phyloP scores from a whole-genome alignment of 2,113 vertebrate genomes.

The Dascyllus trimaculatus region DNA sequence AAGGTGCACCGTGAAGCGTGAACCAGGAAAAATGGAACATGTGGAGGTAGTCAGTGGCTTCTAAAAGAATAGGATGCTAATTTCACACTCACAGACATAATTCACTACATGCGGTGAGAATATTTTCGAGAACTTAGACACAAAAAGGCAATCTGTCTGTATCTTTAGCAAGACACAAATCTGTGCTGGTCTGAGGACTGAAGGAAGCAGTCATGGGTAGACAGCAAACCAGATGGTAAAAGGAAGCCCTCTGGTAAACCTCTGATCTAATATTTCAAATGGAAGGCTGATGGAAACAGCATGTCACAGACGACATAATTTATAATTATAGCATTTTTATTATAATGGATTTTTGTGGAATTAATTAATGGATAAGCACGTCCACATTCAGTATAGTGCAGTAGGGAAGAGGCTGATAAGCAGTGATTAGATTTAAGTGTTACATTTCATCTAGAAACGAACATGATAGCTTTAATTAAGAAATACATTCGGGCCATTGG shows the following conservation, averaged over 20 bases:
- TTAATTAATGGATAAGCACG: conserved; percentile 18
- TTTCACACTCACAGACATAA: not conserved
- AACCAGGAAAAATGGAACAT: not conserved
- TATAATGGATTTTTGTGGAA: conserved; percentile 31
- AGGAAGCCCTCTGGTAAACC: conserved; percentile 66
- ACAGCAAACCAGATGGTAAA: conserved; percentile 63
- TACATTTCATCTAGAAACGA: not conserved
- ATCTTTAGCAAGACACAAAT: conserved; percentile 5
- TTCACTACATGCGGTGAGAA: not conserved
- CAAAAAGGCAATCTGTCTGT: conserved; percentile 1
- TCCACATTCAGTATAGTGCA: conserved; percentile 17
- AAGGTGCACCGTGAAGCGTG: not conserved
- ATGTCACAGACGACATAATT: conserved; percentile 34
- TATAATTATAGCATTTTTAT: conserved; percentile 44
- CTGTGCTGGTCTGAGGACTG: not conserved
- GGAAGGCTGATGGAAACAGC: conserved; percentile 55
- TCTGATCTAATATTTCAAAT: conserved; percentile 75
- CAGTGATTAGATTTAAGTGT: conserved; percentile 4
- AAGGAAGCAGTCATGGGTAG: conserved; percentile 31
- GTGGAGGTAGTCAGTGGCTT: not conserved
- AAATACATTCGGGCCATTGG: not conserved
- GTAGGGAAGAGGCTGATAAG: not conserved
- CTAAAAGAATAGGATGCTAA: not conserved
- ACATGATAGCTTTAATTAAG: not conserved
- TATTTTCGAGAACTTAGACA: not conserved